phyloP scores from a whole-genome alignment of 2,113 vertebrate genomes.

The Brachypteracias leptosomus region DNA sequence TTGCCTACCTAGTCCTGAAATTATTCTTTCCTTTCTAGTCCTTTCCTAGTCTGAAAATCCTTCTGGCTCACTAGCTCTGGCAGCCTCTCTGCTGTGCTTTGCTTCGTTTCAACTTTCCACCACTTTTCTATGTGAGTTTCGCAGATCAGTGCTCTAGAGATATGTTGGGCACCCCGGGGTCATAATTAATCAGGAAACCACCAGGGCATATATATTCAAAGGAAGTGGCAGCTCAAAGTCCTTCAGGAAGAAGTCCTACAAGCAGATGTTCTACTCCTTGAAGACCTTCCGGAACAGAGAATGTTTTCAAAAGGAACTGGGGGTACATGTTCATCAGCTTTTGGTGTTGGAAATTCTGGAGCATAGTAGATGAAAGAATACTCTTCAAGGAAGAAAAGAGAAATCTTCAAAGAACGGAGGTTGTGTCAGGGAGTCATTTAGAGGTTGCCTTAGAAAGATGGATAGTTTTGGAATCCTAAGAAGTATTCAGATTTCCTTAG shows the following conservation, averaged over 20 bases:
- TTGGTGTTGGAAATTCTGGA: neutral
- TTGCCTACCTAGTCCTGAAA: neutral
- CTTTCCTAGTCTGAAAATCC: neutral
- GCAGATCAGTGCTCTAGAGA: neutral
- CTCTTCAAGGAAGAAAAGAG: neutral
- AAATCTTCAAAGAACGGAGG: neutral
- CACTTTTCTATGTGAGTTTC: neutral
- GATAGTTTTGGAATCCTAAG: neutral
- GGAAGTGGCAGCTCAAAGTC: neutral
- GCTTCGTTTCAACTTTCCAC: neutral
- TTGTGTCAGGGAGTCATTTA: neutral
- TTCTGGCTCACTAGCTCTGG: neutral
- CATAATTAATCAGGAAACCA: neutral
- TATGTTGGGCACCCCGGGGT: neutral
- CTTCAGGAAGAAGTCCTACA: neutral
- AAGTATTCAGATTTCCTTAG: neutral
- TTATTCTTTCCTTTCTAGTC: neutral
- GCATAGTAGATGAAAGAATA: neutral
- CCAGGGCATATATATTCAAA: neutral
- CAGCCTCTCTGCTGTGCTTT: neutral
- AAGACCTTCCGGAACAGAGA: neutral
- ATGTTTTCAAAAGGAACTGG: neutral
- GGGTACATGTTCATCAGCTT: neutral
- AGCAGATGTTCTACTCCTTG: neutral
- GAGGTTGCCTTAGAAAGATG: neutral